These are phyloP conservation scores for Goniozus legneri DNA, from an alignment of 1,140 invertebrate genomes.

Conservation along the genomic window DNA sequence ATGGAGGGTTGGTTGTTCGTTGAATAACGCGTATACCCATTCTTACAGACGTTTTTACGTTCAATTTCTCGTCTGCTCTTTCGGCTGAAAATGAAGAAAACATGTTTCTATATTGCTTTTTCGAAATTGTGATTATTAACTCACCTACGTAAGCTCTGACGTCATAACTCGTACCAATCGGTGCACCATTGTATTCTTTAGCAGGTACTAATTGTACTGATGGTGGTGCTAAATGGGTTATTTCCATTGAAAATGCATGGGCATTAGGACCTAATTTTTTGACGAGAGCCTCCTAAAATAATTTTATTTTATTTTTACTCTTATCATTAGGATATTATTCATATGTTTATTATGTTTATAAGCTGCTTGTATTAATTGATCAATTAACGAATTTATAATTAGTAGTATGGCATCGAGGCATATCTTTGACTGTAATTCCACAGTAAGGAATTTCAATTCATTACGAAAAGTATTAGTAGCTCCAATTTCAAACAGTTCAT, in stretches of 20 bases:
- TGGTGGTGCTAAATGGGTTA: conserved; percentile 77
- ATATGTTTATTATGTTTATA: background rate
- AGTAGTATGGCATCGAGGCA: too few relatives aligned
- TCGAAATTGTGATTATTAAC: too few relatives aligned
- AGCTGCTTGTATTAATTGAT: too few relatives aligned
- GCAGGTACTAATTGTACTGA: conserved; percentile 86
- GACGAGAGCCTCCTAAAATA: conserved; percentile 71
- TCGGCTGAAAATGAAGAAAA: conserved; percentile 60
- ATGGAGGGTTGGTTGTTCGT: conserved; percentile 50
- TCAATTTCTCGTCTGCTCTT: conserved; percentile 70
- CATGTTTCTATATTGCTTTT: background rate
- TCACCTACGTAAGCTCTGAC: conserved; percentile 74
- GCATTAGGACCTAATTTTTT: conserved; percentile 74
- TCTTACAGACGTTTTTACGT: conserved; percentile 71
- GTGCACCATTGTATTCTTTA: conserved; percentile 84
- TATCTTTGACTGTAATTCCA: too few relatives aligned
- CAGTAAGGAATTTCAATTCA: too few relatives aligned
- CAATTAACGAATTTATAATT: too few relatives aligned
- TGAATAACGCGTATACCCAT: conserved; percentile 80
- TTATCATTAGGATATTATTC: background rate
- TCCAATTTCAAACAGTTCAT: too few relatives aligned
- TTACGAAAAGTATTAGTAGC: too few relatives aligned
- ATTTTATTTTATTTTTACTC: background rate
- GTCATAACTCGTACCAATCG: conserved; percentile 86
- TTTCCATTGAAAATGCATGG: conserved; percentile 75